Conservation (phyloP, 2,888 invertebrate species). For the Fissipunctia ypsillon region DNA sequence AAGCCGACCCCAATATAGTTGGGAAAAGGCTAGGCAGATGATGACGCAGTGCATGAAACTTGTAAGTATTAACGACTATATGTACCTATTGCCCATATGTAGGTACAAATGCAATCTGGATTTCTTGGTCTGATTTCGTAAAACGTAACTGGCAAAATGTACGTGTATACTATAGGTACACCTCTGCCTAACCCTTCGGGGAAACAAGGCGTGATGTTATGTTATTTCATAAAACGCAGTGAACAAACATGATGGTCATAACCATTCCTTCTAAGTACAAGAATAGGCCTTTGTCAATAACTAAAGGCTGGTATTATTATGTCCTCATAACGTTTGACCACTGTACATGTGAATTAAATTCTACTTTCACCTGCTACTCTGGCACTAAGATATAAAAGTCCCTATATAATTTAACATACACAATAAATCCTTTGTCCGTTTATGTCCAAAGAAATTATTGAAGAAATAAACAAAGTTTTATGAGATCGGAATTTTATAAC, state of each 20-base stretch:
- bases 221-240: no score
- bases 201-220: no score
- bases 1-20: no score
- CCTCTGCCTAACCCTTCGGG: no score
- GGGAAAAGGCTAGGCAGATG: no score
- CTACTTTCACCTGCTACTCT: conserved; percentile 5
- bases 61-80: no score
- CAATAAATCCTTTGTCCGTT: conserved; percentile 27
- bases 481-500: conserved; percentile 12
- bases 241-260: no score
- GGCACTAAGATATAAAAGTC: not conserved
- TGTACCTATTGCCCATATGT: no score
- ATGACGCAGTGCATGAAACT: no score
- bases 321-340: not conserved
- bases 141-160: no score
- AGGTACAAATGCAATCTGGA: not conserved
- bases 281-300: not conserved
- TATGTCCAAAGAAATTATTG: conserved; percentile 49
- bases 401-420: not conserved
- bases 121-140: not conserved
- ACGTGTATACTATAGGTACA: no score
- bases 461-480: conserved; percentile 59
- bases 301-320: not conserved
- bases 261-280: not conserved
- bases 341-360: not conserved